Base-by-base conservation (phyloP, 1,140 invertebrate genomes). In the Coelopa frigida region DNA sequence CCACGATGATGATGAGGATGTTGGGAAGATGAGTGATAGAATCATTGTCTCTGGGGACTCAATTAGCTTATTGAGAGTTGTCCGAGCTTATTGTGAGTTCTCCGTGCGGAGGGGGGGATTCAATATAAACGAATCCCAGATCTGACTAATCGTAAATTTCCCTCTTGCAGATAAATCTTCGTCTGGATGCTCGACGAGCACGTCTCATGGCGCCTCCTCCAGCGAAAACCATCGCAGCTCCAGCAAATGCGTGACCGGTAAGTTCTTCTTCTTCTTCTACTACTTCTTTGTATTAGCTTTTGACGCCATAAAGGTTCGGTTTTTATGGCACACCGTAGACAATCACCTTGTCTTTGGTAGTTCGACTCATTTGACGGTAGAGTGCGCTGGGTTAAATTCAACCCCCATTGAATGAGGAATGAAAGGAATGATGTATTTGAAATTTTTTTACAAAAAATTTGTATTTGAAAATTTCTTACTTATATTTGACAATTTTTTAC, bases 111-210 rank as follows among this genome's bases (percentile, higher is more conserved):
- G n/a, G n/a, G n/a, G n/a, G n/a, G n/a, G n/a, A n/a, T n/a, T n/a
- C n/a, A n/a, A n/a, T n/a, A n/a, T n/a, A n/a, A n/a, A n/a, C n/a
- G n/a, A n/a, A n/a, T n/a, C n/a, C n/a, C n/a, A n/a, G n/a, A n/a
- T n/a, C n/a, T n/a, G n/a, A n/a, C n/a, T n/a, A n/a, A n/a, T n/a
- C n/a, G n/a, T n/a, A n/a, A n/a, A n/a, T 29, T 23, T 37, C 15
- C 48, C 23, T 43, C 32, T 45, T 18, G 32, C 54, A 66, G 63
- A 66, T 48, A 66, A 66, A 63, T 63, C 62, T 14, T 54, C 63
- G 32, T 44, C 62, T 48, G 62, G 59, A 35, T 66, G 62, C 49
- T 51, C 56, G 21, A 57, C 62, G n/a, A n/a, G n/a, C n/a, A n/a
- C n/a, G n/a, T n/a, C n/a, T n/a, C n/a, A 56, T 42, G 46, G 46